Conservation (phyloP, 2,113 vertebrate genomes). For the Neomonachus schauinslandi region DNA sequence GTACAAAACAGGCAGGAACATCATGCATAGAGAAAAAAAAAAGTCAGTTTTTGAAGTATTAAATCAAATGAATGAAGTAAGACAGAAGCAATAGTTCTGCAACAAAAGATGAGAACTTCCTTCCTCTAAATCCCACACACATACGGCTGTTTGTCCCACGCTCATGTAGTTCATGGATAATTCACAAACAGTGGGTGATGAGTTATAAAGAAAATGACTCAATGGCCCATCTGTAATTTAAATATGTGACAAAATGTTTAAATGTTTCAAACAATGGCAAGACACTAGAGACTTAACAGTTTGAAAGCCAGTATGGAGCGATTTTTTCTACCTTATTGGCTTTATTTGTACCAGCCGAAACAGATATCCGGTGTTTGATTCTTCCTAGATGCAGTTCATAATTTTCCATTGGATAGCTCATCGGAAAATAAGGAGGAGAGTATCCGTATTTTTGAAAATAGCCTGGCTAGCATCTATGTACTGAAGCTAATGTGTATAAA, state of each 20-base stretch:
- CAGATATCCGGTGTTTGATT: neutral
- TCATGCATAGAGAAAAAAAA: neutral
- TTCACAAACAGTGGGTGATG: conserved; percentile 24
- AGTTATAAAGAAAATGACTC: conserved; percentile 58
- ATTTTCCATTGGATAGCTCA: neutral
- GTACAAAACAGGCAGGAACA: conserved; percentile 37
- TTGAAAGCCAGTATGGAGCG: neutral
- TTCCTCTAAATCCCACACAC: neutral
- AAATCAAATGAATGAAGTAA: conserved; percentile 47
- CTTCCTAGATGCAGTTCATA: neutral
- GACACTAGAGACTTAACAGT: neutral
- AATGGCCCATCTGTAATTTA: conserved; percentile 47
- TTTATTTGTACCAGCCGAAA: conserved; percentile 26
- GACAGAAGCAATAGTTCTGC: neutral
- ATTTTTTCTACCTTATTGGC: neutral
- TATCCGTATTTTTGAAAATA: neutral
- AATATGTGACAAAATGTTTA: conserved; percentile 59
- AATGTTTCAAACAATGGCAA: conserved; percentile 48
- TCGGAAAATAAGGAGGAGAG: neutral
- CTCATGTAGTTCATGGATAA: neutral
- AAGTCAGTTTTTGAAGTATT: conserved; percentile 14
- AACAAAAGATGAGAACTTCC: conserved; percentile 24
- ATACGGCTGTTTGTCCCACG: neutral
- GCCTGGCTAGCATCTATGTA: neutral
- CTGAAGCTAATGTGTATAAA: neutral